phyloP scores from a whole-genome alignment of 2,888 invertebrate species.

The Sarcophaga rosellei region DNA sequence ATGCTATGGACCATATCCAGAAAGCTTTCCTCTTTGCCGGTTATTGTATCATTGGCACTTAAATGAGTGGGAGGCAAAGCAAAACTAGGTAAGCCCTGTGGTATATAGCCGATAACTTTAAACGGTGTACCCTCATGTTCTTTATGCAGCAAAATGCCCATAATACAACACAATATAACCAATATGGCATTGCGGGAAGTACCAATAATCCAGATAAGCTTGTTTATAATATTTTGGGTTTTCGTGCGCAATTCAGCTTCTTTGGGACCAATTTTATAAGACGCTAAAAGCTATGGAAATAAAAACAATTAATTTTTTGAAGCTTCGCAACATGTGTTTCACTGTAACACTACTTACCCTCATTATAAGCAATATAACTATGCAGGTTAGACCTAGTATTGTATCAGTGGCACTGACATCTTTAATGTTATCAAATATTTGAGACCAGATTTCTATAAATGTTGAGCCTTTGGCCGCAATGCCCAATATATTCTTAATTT shows the following conservation, averaged over 20 bases:
- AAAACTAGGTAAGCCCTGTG: constrained; percentile 87
- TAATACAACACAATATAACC: constrained; percentile 87
- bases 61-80: constrained; percentile 86
- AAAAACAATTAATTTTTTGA: constrained; percentile 83
- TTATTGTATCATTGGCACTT: constrained; percentile 84
- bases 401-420: constrained; percentile 88
- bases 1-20: constrained; percentile 89
- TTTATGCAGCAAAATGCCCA: constrained; percentile 85
- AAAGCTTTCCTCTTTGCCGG: constrained; percentile 81
- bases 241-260: constrained; percentile 83
- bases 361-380: constrained; percentile 88
- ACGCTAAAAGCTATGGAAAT: constrained; percentile 84
- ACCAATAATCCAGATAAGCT: constrained; percentile 88
- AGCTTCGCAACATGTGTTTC: background rate
- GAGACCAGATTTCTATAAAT: constrained; percentile 89
- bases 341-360: constrained; percentile 83
- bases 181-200: constrained; percentile 92
- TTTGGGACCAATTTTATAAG: constrained; percentile 84
- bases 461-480: constrained; percentile 88
- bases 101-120: constrained; percentile 88
- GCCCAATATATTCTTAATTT: constrained; percentile 91
- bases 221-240: constrained; percentile 84
- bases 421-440: constrained; percentile 86
- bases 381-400: constrained; percentile 88
- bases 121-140: constrained; percentile 83